Conservation (phyloP, 2,797 vertebrate genomes). For the Acanthopagrus latus region DNA sequence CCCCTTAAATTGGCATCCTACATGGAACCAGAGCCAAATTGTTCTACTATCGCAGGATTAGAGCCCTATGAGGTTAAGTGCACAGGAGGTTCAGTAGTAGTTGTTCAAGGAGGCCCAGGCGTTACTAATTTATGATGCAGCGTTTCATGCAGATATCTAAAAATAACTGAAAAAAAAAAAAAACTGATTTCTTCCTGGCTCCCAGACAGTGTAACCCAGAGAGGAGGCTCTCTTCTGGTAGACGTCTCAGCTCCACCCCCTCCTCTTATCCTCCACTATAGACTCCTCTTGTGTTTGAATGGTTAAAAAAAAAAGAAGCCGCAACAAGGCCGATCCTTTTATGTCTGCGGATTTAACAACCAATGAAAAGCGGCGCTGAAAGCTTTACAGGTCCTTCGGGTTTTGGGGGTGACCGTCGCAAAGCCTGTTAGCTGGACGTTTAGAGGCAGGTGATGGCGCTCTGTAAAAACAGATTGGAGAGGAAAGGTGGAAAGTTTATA, state of each 20-base stretch:
- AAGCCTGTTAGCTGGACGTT: conserved; percentile 75
- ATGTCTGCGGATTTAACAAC: conserved; percentile 76
- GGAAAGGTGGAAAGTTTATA: conserved; percentile 76
- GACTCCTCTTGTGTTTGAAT: conserved; percentile 60
- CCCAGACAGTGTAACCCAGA: conserved; percentile 44
- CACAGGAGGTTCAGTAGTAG: conserved; percentile 13
- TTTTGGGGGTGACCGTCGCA: conserved; percentile 72
- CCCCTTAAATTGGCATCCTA: neutral
- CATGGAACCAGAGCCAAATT: conserved; percentile 15
- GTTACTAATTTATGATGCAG: conserved; percentile 53
- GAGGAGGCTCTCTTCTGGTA: conserved; percentile 28
- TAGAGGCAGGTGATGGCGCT: conserved; percentile 73
- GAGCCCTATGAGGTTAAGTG: conserved; percentile 28
- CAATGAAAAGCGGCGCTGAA: conserved; percentile 79
- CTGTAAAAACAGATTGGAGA: conserved; percentile 76
- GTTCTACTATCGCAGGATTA: neutral
- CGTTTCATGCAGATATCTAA: conserved; percentile 46
- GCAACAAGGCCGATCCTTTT: conserved; percentile 70
- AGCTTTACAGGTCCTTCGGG: conserved; percentile 77
- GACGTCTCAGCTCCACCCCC: conserved; percentile 1
- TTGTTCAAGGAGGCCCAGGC: conserved; percentile 28
- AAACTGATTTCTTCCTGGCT: conserved; percentile 45
- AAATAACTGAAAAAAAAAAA: conserved; percentile 59
- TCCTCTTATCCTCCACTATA: conserved; percentile 14
- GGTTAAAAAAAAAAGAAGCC: conserved; percentile 43